Base-by-base conservation (phyloP, 2,113 vertebrate genomes). In the Gulo gulo region DNA sequence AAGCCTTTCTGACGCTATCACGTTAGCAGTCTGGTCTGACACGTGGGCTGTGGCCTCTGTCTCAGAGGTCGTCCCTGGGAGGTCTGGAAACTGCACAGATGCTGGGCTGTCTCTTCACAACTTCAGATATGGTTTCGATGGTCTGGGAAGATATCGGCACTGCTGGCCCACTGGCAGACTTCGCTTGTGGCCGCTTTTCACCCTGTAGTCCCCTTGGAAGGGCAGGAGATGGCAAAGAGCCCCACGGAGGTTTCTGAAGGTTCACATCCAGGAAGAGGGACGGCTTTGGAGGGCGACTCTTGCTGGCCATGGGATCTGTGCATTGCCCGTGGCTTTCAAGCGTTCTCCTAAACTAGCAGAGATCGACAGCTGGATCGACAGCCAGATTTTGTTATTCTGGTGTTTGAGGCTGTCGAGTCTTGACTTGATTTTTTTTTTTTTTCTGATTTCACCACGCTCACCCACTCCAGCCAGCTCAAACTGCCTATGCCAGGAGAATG, bases 91-190 rank as follows among this genome's bases (percentile, higher is more conserved):
- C 2, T 29, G 21, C 31, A 18, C 0, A 29, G 42, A 39, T 9
- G 20, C 18, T 39, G 7, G 23, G 3, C 50, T 80, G 4, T 29
- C 13, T 76, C 83, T 83, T 55, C 16, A 9, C 14, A 11, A 29
- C 76, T 57, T 69, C 2, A 0, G 7, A 74, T 31, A 14, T 12
- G 14, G 1, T 31, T 36, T 39, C 0, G 0, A 0, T 57, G 78
- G 6, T 29, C 39, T 34, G 7, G 10, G 80, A 89, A 31, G 69
- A 7, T 69, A 7, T 45, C 50, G 8, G 4, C 36, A 1, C 1
- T 6, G 26, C 45, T 2, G 9, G 29, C 15, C 34, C 78, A 1
- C n/a, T 55, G 29, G 26, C 1, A 3, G 16, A 9, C 55, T 73
- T 89, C 45, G 29, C 39, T 23, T 0, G 0, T 0, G 39, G 34